Evolutionary conservation across 1,140 invertebrate genomes (phyloP), one percentile per base, ranked within the genome.

Genomic region (Macrobrachium nipponense): DNA sequence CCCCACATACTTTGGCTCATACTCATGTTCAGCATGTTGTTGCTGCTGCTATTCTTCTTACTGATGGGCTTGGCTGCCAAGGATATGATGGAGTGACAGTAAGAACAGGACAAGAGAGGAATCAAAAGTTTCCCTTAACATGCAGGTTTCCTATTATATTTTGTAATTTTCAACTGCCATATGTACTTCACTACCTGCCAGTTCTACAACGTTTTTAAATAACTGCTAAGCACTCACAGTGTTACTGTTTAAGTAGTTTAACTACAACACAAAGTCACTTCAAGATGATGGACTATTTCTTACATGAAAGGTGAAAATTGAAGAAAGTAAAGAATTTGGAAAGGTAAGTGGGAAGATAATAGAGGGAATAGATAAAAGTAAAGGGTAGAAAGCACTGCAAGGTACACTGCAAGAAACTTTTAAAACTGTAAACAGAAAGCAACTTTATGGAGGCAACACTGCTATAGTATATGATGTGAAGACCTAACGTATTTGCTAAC

Each of bases 1-100:
- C 66, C 77, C 84, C 84, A 86, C 66, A 80, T 80, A 60, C 68
- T 62, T 17, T 79, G 83, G 36, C 83, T 70, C 66, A 86, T 59
- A 61, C 77, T 86, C 66, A 66, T 64, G 68, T 73, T 80, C 58
- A 86, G 60, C 1, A 44, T 8, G 58, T 76, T 86, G 66, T 86
- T 80, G 58, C 60, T 75, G 11, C 68, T 75, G 78, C 58, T 80
- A 59, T 72, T 75, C 70, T 83, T 83, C 70, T 61, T 86, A 59
- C 14, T 73, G 58, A 7, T 43, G 78, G 68, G 27, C 27, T 68
- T 80, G 59, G 62, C 70, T 80, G 84, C 8, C 23, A 77, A 51
- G 76, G 20, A 36, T 17, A 20, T 64, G 44, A 61, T 36, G 51
- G 60, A 58, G 70, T 15, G 62, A 51, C 18, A 36, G 14, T 23